Evolutionary conservation across 2,888 invertebrate genomes (phyloP), one percentile per base, ranked within the genome.

Genomic region (Leptothorax acervorum): DNA sequence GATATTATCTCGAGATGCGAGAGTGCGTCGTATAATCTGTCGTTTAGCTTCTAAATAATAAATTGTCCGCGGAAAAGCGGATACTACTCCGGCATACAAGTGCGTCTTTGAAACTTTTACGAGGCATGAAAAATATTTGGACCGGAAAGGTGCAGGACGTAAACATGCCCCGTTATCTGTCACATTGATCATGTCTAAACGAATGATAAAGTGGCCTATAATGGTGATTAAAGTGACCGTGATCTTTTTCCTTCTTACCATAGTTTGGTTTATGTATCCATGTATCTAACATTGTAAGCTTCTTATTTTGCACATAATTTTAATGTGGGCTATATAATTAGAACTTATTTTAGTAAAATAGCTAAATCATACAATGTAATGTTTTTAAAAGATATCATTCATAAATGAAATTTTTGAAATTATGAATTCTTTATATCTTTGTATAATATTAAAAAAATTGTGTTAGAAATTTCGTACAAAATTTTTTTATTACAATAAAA

Each of bases 91-190:
- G 71, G 35, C 35, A 70, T 48, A 48, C 60, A 60, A 60, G 71
- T 79, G 60, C 71, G 8, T 71, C 60, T 63, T 79, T 71, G 57
- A 79, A 79, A 70, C 31, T 79, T 79, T 79, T 76, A 76, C 65
- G 76, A 65, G 53, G 45, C 53, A 71, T 23, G 45, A 71, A 48
- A 60, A 70, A 79, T 79, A 70, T 57, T 71, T 79, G 57, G 45
- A 60, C 23, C 60, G 35, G 48, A 71, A 79, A 60, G 4, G 35
- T 23, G 57, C 15, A 70, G 35, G 28, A 66, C 53, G 53, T 76
- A 76, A 79, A 79, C 78, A 70, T 79, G 70, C 23, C 5, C n/a
- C 45, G 70, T 57, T 70, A 57, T 45, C 45, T 57, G 70, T 70
- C 71, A 57, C 57, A 57, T 79, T 71, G 35, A 68, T 79, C 78